phyloP scores from a whole-genome alignment of 2,888 invertebrate species.

The Linyphia triangularis region DNA sequence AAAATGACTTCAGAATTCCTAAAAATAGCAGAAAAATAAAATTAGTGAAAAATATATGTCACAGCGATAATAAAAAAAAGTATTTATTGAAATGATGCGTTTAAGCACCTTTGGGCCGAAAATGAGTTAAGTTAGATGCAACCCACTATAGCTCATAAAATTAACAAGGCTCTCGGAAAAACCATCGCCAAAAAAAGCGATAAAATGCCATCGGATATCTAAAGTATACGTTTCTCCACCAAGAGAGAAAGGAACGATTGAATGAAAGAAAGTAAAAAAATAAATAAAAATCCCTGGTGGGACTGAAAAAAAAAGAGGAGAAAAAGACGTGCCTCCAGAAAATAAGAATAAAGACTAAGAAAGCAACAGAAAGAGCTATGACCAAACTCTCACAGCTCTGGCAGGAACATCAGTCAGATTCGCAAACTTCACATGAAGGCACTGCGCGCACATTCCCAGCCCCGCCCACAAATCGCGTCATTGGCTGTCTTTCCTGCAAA shows the following conservation, averaged over 20 bases:
- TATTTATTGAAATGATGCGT: no score
- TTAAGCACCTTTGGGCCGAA: no score
- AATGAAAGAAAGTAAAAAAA: conserved; percentile 45
- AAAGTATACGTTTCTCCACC: conserved; percentile 64
- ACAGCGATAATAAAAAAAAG: no score
- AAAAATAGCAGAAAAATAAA: no score
- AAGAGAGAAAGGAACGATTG: conserved; percentile 64
- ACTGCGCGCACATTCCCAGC: conserved; percentile 49
- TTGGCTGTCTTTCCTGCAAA: conserved; percentile 61
- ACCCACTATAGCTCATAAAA: no score
- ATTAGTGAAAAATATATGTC: no score
- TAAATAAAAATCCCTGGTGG: not conserved
- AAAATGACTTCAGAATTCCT: no score
- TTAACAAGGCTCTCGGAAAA: no score
- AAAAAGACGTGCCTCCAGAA: conserved; percentile 48
- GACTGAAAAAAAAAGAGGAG: conserved; percentile 16
- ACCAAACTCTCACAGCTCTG: conserved; percentile 68
- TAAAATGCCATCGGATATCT: conserved; percentile 53
- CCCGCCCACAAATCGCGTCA: conserved; percentile 21
- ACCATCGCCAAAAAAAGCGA: conserved; percentile 57
- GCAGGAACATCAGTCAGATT: conserved; percentile 71
- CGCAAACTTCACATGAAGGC: conserved; percentile 58
- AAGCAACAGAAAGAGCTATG: conserved; percentile 63
- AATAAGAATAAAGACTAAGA: conserved; percentile 69
- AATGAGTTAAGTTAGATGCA: no score